Base-by-base conservation (phyloP, 2,113 vertebrate genomes). In the Bettongia penicillata region DNA sequence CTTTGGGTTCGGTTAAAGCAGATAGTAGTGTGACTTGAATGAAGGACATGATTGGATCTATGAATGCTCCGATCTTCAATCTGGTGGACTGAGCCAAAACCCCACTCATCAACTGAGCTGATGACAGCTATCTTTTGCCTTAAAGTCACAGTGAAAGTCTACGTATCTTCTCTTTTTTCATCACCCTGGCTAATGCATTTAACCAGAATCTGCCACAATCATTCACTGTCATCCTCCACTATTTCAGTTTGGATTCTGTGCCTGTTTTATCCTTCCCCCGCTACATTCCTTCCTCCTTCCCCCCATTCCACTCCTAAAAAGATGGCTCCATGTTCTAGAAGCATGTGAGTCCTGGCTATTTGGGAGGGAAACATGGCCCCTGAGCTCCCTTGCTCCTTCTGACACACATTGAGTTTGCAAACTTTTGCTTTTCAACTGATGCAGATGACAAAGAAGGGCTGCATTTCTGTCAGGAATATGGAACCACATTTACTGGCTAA, bases 271-370 rank as follows among this genome's bases (percentile, higher is more conserved):
- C 94, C 90, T 94, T 53, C 50, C 49, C 51, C 91, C 19, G 50
- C 22, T 92, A 14, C 24, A 31, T 2, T 55, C 84, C 95, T 50
- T 51, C 91, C 94, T 25, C 9, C 48, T 89, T 90, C 48, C 37
- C 90, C 93, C 23, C 53, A 47, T 50, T 3, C 1, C 26, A 53
- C 55, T 91, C 91, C 68, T n/a, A 0, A 52, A 52, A 91, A 92
- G 96, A 93, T 19, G 84, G 22, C 94, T 94, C 53, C 2, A 5
- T 57, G 8, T 28, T 57, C 26, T 51, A 96, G 95, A 97, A 90
- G 53, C 61, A 90, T 97, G 31, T 91, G 93, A 98, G 92, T 97
- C 24, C 95, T 95, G 97, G 94, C 51, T 96, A 84, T 92, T 93
- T 96, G 91, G 89, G 48, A 97, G 91, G 50, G 92, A 96, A 96